A percentile compares a stretch with the other conserved stretches of the same genome.
Evolutionary conservation across 2,888 invertebrate species (phyloP).

Genomic region (Liodrosophila aerea): DNA sequence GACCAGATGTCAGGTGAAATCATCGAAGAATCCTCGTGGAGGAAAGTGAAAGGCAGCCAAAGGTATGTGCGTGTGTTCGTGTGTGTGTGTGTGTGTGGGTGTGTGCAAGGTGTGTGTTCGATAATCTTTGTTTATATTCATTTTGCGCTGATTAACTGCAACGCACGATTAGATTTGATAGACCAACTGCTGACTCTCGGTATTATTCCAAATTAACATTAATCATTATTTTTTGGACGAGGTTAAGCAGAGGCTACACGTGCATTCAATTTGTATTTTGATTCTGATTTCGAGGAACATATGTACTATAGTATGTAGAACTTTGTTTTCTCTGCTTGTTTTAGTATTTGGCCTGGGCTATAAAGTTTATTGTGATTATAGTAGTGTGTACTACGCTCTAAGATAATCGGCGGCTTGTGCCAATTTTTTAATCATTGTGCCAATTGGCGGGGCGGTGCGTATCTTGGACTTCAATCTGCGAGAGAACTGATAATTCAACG

Average conservation of each 20-base stretch:
- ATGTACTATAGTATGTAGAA: neutral
- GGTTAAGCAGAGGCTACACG: constrained; percentile 48
- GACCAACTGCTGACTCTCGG: constrained; percentile 14
- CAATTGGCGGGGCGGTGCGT: constrained; percentile 34
- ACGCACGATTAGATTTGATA: constrained; percentile 44
- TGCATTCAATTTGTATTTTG: constrained; percentile 32
- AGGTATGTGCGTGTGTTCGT: too few relatives aligned
- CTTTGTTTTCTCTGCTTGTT: neutral
- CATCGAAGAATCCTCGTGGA: constrained; percentile 20
- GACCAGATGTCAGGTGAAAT: constrained; percentile 33
- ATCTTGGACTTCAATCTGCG: constrained; percentile 40
- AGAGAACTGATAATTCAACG: constrained; percentile 44
- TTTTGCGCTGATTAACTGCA: constrained; percentile 14
- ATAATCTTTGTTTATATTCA: constrained; percentile 19
- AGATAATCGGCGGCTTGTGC: constrained; percentile 24
- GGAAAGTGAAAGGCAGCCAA: too few relatives aligned
- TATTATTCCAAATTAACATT: constrained; percentile 14
- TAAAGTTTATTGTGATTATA: constrained; percentile 10
- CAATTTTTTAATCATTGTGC: constrained; percentile 43
- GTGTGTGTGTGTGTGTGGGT: too few relatives aligned
- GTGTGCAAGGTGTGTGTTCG: too few relatives aligned
- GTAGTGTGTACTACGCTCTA: constrained; percentile 3
- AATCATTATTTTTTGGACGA: constrained; percentile 7
- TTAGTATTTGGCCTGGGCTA: constrained; percentile 4
- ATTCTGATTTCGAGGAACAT: neutral